Conservation (phyloP, 53 echinoderm and acorn worm species). For the Astropecten irregularis region DNA sequence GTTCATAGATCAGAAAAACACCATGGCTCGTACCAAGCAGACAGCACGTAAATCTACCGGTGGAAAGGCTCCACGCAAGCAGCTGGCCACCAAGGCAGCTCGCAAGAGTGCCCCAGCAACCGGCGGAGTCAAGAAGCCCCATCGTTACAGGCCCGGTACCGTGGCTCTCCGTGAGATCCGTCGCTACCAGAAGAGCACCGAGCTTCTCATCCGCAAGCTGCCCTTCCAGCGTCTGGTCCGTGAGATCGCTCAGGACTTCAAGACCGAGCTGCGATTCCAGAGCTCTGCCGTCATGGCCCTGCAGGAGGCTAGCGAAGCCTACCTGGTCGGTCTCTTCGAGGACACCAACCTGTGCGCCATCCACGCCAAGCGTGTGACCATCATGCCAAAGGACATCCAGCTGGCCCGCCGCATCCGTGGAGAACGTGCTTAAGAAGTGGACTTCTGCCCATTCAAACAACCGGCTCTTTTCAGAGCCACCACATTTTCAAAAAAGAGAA, state of each 20-base stretch:
- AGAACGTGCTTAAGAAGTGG: slow-evolving; percentile 63
- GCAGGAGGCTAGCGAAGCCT: slow-evolving; percentile 92
- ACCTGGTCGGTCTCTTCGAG: slow-evolving; percentile 90
- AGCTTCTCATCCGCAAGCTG: slow-evolving; percentile 85
- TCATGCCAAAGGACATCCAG: slow-evolving; percentile 95
- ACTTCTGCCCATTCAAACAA: slow-evolving; percentile 10
- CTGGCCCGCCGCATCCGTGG: slow-evolving; percentile 93
- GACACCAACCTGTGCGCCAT: slow-evolving; percentile 97
- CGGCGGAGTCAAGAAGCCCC: slow-evolving; percentile 98
- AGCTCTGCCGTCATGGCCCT: slow-evolving; percentile 87
- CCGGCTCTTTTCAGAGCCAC: slow-evolving; percentile 86
- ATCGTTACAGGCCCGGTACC: slow-evolving; percentile 96
- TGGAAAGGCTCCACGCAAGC: slow-evolving; percentile 97
- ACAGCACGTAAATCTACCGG: slow-evolving; percentile 98
- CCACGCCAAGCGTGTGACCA: slow-evolving; percentile 94
- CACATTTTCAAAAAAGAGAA: slow-evolving; percentile 65
- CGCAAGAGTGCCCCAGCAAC: slow-evolving; percentile 96
- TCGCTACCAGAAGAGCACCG: slow-evolving; percentile 87
- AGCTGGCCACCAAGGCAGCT: slow-evolving; percentile 97
- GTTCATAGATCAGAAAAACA: neutral
- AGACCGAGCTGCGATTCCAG: slow-evolving; percentile 94
- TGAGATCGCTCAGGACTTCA: slow-evolving; percentile 84
- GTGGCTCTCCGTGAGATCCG: slow-evolving; percentile 85
- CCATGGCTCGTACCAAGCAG: slow-evolving; percentile 97
- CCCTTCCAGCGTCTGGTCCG: slow-evolving; percentile 85